These are phyloP conservation scores for Sebastiscus albofasciatus DNA, from an alignment of 2,797 vertebrate species.

Conservation along the genomic window DNA sequence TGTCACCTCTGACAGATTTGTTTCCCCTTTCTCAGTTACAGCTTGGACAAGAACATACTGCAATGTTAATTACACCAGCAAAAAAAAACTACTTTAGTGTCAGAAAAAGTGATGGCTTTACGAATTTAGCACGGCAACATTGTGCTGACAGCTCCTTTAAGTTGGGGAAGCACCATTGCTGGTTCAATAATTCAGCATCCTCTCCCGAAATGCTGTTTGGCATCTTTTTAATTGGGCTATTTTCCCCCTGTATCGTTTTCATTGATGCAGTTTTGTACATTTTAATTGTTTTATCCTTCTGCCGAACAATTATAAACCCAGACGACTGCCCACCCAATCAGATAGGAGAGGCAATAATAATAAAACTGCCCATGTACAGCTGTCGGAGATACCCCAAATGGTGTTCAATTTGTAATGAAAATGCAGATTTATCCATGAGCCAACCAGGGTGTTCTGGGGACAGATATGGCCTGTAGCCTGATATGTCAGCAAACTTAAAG, in stretches of 20 bases:
- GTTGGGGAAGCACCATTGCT: constrained; percentile 14
- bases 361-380: not conserved
- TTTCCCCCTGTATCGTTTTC: constrained; percentile 22
- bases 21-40: constrained; percentile 12
- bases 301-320: constrained; percentile 18
- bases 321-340: not conserved
- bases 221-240: constrained; percentile 64
- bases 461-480: not conserved
- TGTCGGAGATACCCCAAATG: not conserved
- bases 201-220: constrained; percentile 48
- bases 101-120: constrained; percentile 38
- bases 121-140: not conserved
- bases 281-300: constrained; percentile 18
- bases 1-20: constrained; percentile 52
- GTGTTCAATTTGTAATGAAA: not conserved
- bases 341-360: not conserved
- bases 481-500: not conserved
- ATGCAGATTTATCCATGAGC: not conserved
- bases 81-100: not conserved
- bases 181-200: constrained; percentile 56
- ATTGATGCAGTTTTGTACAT: constrained; percentile 26
- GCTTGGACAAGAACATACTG: constrained; percentile 25
- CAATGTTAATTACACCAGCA: constrained; percentile 57
- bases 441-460: not conserved
- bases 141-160: constrained; percentile 43